Base-by-base conservation (phyloP, 2,888 invertebrate species). In the Allygus modestus region DNA sequence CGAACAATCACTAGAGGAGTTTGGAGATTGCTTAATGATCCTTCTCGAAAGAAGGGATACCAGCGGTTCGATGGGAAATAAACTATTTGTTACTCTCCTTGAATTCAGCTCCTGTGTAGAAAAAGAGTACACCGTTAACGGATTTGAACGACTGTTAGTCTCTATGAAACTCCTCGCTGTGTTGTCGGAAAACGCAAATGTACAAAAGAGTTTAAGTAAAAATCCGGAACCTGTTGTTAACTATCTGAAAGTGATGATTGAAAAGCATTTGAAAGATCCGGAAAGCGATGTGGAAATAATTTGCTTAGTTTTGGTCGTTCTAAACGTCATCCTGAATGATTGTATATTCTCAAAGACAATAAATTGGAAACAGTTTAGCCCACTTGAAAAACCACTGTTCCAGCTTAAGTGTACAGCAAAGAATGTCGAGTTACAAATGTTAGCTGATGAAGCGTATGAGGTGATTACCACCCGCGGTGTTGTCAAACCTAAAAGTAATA, bases 1-100 rank as follows among this genome's bases (percentile, higher is more conserved):
- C 20, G 85, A 86, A 58, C 54, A 51, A 41, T 71, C 82, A 43
- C 58, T 86, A 54, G 85, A 90, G 86, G 92, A 92, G 87, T 91
- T 88, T 89, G 37, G 90, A 90, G 79, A 90, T 91, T 86, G 92
- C 90, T 86, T 90, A 85, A 91, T 91, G 61, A 89, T 92, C 84
- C 86, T 92, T 84, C 88, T 90, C 77, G 90, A 90, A 87, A 88
- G 88, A 33, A 88, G 88, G 87, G 88, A 85, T 28, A 87, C 65
- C 31, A 51, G n/a, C 86, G 92, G 85, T 46, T 17, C 20, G 20
- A n/a, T 85, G 9, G 77, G 84, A 9, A 84, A 81, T 17, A 61
- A 37, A 61, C 65, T 85, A 7, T 85, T 85, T 41, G 17, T 77
- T 0, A 31, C 77, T 23, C 81, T 85, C 7, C 65, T 85, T 43